phyloP scores from a whole-genome alignment of 2,113 vertebrate genomes.

The Abramis brama region DNA sequence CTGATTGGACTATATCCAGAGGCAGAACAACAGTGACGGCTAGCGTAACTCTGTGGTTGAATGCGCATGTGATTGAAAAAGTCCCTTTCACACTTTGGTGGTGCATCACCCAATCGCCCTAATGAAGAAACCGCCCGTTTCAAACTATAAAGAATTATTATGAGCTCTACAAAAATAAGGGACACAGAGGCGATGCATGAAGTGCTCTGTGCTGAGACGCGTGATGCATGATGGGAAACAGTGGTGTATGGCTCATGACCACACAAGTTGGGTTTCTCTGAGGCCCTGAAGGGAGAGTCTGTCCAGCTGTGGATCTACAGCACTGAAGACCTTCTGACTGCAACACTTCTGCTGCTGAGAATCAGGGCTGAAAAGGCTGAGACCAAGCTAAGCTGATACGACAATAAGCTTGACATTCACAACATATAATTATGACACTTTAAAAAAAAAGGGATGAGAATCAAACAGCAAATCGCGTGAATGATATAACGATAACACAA shows the following conservation, averaged over 20 bases:
- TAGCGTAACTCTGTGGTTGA: no score
- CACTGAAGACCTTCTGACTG: neutral
- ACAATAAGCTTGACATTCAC: neutral
- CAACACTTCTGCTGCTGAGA: neutral
- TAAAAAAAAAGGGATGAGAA: neutral
- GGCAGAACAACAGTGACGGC: no score
- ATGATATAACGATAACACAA: neutral
- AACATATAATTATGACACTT: neutral
- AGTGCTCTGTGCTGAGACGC: neutral
- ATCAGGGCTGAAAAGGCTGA: neutral
- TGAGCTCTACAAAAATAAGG: constrained; percentile 27
- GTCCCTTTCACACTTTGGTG: no score
- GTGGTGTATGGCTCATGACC: constrained; percentile 40
- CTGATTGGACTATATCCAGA: no score
- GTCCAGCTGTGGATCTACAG: constrained; percentile 43
- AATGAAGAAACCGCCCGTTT: no score
- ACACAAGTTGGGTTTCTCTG: constrained; percentile 43
- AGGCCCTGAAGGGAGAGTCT: constrained; percentile 49
- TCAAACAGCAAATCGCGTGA: neutral
- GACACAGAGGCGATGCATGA: neutral
- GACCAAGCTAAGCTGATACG: neutral
- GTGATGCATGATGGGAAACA: constrained; percentile 35
- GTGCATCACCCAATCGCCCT: no score
- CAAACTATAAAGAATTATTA: constrained; percentile 15
- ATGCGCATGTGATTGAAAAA: no score